Evolutionary conservation across 2,797 vertebrate genomes (phyloP).

Genomic region (Platalea minor): DNA sequence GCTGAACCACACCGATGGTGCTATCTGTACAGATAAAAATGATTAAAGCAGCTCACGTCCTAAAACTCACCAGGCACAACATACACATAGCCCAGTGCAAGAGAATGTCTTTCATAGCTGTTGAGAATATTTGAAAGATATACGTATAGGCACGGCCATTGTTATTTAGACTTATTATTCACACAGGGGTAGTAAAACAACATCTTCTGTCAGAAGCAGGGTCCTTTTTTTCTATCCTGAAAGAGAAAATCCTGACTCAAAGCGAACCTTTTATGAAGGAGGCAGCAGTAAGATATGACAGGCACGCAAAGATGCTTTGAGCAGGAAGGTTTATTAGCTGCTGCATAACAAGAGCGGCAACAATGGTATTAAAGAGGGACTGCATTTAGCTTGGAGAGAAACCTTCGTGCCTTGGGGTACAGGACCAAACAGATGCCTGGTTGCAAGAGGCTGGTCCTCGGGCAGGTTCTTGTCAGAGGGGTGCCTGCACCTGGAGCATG

Average conservation of each 20-base stretch:
- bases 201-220: neutral
- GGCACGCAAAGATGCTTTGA: constrained; percentile 48
- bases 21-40: neutral
- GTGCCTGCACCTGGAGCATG: neutral
- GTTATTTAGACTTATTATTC: constrained; percentile 43
- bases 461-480: neutral
- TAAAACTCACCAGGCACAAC: neutral
- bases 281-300: constrained; percentile 28
- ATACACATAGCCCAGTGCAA: neutral
- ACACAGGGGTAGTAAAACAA: constrained; percentile 25
- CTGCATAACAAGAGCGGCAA: constrained; percentile 28
- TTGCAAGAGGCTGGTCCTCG: neutral
- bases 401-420: neutral
- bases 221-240: constrained; percentile 14
- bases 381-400: constrained; percentile 18
- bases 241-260: constrained; percentile 41
- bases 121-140: constrained; percentile 3
- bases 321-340: constrained; percentile 38
- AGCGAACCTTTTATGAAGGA: neutral
- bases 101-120: neutral
- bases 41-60: neutral
- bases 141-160: neutral
- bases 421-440: neutral
- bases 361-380: constrained; percentile 13
- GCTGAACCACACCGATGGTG: neutral